Percentiles rank a stretch among this genome's conserved stretches.
These are phyloP conservation scores for Terebella lapidaria DNA, from an alignment of 2,888 invertebrate genomes.

Conservation along the genomic window DNA sequence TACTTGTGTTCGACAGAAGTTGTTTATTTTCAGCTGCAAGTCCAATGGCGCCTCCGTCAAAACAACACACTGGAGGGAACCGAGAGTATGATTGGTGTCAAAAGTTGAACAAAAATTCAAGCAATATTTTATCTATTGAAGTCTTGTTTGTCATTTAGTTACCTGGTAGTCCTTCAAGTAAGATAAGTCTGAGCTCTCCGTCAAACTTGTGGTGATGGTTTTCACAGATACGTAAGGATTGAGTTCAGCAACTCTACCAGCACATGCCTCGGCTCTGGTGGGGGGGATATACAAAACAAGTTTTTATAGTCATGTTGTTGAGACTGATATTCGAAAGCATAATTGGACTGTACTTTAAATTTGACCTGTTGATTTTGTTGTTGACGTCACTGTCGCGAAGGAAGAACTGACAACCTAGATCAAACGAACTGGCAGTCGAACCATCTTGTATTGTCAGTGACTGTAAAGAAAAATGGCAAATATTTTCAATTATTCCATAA, in stretches of 20 bases:
- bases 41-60: slow-evolving; percentile 40
- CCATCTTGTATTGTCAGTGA: slow-evolving; percentile 47
- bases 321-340: too few species aligned
- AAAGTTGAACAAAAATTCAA: too few species aligned
- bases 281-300: too few species aligned
- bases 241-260: slow-evolving; percentile 39
- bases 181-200: slow-evolving; percentile 30
- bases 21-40: slow-evolving; percentile 40
- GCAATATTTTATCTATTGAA: too few species aligned
- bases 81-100: too few species aligned
- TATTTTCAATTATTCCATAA: not conserved
- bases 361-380: slow-evolving; percentile 39
- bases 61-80: slow-evolving; percentile 51
- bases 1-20: slow-evolving; percentile 37
- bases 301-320: too few species aligned
- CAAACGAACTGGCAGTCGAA: slow-evolving; percentile 27
- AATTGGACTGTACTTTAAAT: too few species aligned
- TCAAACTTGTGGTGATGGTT: slow-evolving; percentile 28
- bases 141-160: too few species aligned
- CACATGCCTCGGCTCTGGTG: slow-evolving; percentile 48
- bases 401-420: slow-evolving; percentile 51
- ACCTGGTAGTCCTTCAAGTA: slow-evolving; percentile 43
- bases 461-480: slow-evolving; percentile 27
- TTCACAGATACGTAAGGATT: slow-evolving; percentile 50
- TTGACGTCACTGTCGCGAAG: slow-evolving; percentile 42